A percentile compares a stretch with the other conserved stretches of the same genome.
Conservation (phyloP, 2,797 vertebrate species). For the Botia almorhae region DNA sequence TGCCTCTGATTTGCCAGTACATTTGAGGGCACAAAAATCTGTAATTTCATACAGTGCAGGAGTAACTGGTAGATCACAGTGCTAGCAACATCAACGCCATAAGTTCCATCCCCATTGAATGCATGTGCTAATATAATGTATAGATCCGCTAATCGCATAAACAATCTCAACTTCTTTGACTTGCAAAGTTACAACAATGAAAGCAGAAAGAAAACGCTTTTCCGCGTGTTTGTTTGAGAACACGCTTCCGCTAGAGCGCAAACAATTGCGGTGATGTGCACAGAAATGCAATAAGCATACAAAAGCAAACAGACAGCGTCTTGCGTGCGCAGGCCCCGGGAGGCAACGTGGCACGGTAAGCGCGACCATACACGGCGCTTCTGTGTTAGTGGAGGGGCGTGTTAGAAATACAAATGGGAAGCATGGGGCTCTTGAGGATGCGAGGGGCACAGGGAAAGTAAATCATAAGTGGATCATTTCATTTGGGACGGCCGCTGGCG, state of each 20-base stretch:
- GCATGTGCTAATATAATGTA: too few species aligned
- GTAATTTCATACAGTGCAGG: too few species aligned
- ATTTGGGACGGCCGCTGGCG: slow-evolving; percentile 59
- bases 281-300: neutral
- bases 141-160: too few species aligned
- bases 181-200: too few species aligned
- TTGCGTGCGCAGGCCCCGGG: neutral
- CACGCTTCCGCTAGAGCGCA: neutral
- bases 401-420: slow-evolving; percentile 41
- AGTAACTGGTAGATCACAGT: too few species aligned
- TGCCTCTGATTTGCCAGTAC: too few species aligned
- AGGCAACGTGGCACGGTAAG: neutral
- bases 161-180: too few species aligned
- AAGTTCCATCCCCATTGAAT: too few species aligned
- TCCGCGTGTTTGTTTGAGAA: neutral
- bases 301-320: slow-evolving; percentile 9
- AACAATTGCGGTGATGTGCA: neutral
- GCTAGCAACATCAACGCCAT: too few species aligned
- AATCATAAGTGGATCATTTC: slow-evolving; percentile 71
- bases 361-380: neutral
- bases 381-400: neutral
- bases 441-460: slow-evolving; percentile 54
- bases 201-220: too few species aligned
- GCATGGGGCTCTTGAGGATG: slow-evolving; percentile 43
- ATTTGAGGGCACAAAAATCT: too few species aligned